Conservation (phyloP, 2,797 vertebrate genomes). For the Eidolon dupreanum region DNA sequence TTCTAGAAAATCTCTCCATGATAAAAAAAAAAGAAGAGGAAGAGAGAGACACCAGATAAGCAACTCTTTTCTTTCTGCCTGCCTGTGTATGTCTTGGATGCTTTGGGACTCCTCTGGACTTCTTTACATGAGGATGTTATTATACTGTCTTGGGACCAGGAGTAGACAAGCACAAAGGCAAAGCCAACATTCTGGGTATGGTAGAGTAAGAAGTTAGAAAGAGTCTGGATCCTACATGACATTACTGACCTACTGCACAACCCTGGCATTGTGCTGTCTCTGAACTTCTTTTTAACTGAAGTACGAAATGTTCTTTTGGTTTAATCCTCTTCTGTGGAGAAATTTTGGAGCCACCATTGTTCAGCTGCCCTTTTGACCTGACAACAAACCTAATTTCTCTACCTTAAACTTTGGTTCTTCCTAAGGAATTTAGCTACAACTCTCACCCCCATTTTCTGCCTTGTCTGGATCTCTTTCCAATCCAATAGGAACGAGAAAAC, state of each 20-base stretch:
- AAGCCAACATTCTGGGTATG: neutral
- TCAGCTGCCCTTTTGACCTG: neutral
- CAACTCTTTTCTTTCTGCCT: neutral
- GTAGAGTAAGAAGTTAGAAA: neutral
- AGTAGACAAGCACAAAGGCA: neutral
- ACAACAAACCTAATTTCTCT: neutral
- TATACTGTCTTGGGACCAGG: neutral
- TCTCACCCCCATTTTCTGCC: neutral
- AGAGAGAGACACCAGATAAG: neutral
- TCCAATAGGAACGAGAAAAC: neutral
- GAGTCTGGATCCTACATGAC: neutral
- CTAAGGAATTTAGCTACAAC: neutral
- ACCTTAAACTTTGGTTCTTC: neutral
- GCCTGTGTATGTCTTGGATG: neutral
- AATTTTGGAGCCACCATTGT: neutral
- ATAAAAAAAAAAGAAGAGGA: neutral
- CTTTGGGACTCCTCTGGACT: neutral
- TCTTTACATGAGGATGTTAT: neutral
- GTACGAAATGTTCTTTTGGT: neutral
- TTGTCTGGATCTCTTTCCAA: neutral
- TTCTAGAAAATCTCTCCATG: neutral
- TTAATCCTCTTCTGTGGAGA: neutral
- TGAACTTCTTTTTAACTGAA: neutral
- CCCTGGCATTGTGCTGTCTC: neutral
- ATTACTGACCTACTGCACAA: neutral